Base-by-base conservation (phyloP, 2,888 invertebrate genomes). In the Mythimna loreyi region DNA sequence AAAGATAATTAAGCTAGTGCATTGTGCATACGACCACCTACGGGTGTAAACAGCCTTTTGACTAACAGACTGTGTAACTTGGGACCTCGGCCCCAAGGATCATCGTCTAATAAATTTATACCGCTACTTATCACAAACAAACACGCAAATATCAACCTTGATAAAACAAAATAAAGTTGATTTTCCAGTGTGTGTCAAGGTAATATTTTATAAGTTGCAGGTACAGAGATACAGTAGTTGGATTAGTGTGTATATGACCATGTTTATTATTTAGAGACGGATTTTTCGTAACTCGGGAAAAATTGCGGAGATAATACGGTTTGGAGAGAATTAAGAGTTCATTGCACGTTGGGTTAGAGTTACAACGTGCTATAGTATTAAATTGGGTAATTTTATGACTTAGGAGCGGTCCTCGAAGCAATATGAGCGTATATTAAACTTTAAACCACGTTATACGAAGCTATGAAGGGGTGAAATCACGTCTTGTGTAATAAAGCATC, bases 41-140 rank as follows among this genome's bases (percentile, higher is more conserved):
- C 75, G 82, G 78, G 82, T 87, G 87, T 86, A 83, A 87, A 87
- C 85, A 87, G 84, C 83, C 87, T 90, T 90, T 90, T 89, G 88
- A 89, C 89, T 86, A 89, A 81, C 88, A 85, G 86, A 86, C 85
- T 85, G 87, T 87, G 78, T 87, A 88, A 84, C 82, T 67, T 56
- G 79, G 76, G 71, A 76, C 72, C 63, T 47, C 55, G 56, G 66
- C 72, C 78, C 80, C 60, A n/a, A 74, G 86, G 86, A 86, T 87
- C 79, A 86, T 85, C 84, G 83, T 71, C 76, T 87, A 83, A 87
- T 88, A 89, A 86, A 88, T 89, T 88, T 88, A 89, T 85, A 80
- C 67, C 66, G 43, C 78, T 68, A 78, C 83, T 84, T 81, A 78
- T 62, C 56, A 61, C 62, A 52, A 65, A 16, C 19, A 55, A 33